Conservation (phyloP, 2,113 vertebrate species). For the Tachysurus fulvidraco region DNA sequence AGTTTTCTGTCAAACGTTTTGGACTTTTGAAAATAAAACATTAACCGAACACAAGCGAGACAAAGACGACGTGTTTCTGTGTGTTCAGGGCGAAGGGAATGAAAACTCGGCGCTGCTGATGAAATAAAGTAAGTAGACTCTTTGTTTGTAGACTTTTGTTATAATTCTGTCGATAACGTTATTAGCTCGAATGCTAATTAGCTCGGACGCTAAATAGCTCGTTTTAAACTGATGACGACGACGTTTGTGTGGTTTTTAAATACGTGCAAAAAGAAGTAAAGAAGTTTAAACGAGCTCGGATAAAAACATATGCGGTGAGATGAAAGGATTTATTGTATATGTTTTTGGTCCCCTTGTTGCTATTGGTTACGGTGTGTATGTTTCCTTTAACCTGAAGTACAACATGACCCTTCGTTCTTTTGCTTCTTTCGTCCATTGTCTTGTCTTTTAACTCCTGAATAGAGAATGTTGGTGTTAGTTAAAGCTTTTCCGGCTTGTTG, state of each 20-base stretch:
- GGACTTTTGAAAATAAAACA: neutral
- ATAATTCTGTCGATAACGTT: neutral
- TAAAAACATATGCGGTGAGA: neutral
- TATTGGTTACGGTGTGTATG: neutral
- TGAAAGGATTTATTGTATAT: neutral
- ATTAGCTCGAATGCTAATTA: neutral
- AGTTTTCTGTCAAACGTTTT: neutral
- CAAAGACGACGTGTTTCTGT: neutral
- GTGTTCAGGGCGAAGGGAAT: conserved; percentile 7
- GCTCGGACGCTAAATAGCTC: neutral
- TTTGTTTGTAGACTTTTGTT: neutral
- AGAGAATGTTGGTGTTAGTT: neutral
- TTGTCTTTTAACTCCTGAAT: neutral
- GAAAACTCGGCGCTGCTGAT: conserved; percentile 28
- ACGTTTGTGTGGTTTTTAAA: neutral
- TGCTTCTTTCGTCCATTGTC: neutral
- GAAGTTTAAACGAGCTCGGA: neutral
- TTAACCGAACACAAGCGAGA: neutral
- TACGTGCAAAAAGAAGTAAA: neutral
- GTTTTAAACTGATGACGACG: neutral
- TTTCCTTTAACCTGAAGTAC: neutral
- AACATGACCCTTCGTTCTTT: neutral
- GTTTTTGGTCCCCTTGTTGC: neutral
- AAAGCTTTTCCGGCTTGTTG: neutral
- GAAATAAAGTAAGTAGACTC: conserved; percentile 19